Evolutionary conservation across 2,113 vertebrate species (phyloP).

Genomic region (Pseudorhombus dupliciocellatus): DNA sequence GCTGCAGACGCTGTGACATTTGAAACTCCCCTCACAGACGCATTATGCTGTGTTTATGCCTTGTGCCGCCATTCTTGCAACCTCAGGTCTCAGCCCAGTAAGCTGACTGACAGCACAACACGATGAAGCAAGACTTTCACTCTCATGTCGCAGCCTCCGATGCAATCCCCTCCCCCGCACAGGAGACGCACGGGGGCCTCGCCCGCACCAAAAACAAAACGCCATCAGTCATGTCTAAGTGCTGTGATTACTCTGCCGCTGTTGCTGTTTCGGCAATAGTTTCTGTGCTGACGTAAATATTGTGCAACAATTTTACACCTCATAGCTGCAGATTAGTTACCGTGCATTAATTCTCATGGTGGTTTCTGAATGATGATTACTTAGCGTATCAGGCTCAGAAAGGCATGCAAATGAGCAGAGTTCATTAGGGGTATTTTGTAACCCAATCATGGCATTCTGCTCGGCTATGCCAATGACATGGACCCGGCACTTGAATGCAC

Average conservation of each 20-base stretch:
- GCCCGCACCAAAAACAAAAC: slow-evolving; percentile 31
- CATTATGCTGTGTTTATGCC: slow-evolving; percentile 31
- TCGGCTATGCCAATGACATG: slow-evolving; percentile 55
- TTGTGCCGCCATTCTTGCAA: slow-evolving; percentile 11
- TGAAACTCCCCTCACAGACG: slow-evolving; percentile 29
- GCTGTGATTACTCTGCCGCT: slow-evolving; percentile 37
- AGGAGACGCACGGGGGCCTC: no score
- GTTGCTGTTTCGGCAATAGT: slow-evolving; percentile 45
- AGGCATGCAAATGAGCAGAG: slow-evolving; percentile 71
- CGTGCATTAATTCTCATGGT: slow-evolving; percentile 69
- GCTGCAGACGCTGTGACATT: slow-evolving; percentile 38
- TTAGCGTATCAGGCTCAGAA: slow-evolving; percentile 64
- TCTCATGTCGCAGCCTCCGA: slow-evolving; percentile 5
- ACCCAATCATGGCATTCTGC: slow-evolving; percentile 64
- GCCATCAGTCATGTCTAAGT: slow-evolving; percentile 44
- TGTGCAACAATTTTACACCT: slow-evolving; percentile 60
- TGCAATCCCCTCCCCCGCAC: slow-evolving; percentile 22
- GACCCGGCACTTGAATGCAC: slow-evolving; percentile 57
- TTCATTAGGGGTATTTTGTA: slow-evolving; percentile 71
- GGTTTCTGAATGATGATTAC: slow-evolving; percentile 69
- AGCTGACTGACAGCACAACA: slow-evolving; percentile 41
- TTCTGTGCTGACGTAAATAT: slow-evolving; percentile 57
- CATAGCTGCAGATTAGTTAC: slow-evolving; percentile 66
- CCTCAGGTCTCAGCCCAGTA: slow-evolving; percentile 42
- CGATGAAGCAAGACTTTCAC: slow-evolving; percentile 41